These are phyloP conservation scores for Pelecanoides urinatrix DNA, from an alignment of 2,113 vertebrate genomes.

Conservation along the genomic window DNA sequence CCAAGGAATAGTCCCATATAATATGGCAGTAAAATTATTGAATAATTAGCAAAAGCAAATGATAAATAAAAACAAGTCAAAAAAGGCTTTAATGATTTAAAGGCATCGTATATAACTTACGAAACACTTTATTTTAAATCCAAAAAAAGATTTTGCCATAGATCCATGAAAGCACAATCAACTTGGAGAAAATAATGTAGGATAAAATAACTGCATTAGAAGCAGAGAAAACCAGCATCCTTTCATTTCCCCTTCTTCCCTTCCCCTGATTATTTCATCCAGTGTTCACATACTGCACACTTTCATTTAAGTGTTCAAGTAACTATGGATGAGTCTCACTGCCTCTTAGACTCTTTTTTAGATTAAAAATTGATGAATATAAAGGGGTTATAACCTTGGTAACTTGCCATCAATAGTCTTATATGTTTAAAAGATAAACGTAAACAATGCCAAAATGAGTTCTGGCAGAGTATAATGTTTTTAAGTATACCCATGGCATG, in stretches of 20 bases:
- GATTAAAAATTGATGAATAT: constrained; percentile 83
- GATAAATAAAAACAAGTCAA: not conserved
- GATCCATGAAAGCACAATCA: constrained; percentile 5
- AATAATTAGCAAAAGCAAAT: not conserved
- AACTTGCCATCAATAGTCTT: constrained; percentile 75
- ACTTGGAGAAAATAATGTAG: not conserved
- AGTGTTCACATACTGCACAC: not conserved
- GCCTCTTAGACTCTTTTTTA: constrained; percentile 69
- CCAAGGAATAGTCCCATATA: not conserved
- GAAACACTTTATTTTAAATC: not conserved
- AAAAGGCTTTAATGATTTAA: not conserved
- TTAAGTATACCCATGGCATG: constrained; percentile 82
- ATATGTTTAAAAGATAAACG: constrained; percentile 78
- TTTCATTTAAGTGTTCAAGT: constrained; percentile 57
- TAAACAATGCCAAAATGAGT: constrained; percentile 78
- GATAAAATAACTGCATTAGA: constrained; percentile 34
- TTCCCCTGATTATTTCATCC: constrained; percentile 45
- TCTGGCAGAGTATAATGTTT: constrained; percentile 76
- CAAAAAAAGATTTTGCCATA: not conserved
- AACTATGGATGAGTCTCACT: constrained; percentile 62
- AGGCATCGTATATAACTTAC: not conserved
- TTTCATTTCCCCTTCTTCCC: constrained; percentile 4
- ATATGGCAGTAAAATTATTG: not conserved
- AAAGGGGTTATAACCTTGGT: constrained; percentile 77
- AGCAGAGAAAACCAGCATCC: constrained; percentile 2